phyloP scores from a whole-genome alignment of 1,140 invertebrate genomes.

The Ctenoplectra terminalis region DNA sequence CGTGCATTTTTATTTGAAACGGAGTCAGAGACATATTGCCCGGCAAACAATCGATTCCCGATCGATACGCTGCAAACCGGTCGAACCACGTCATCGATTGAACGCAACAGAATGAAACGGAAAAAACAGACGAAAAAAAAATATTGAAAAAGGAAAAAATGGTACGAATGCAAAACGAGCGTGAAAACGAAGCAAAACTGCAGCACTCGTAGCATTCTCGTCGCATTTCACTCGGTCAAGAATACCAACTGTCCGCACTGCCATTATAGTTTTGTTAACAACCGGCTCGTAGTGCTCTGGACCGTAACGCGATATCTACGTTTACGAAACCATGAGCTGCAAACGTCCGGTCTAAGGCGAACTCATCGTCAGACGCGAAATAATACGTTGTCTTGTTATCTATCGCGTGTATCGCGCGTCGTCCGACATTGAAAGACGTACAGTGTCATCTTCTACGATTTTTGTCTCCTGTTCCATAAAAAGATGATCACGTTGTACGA shows the following conservation, averaged over 20 bases:
- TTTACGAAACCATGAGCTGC: constrained; percentile 67
- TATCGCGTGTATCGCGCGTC: not conserved
- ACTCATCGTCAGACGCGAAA: constrained; percentile 1
- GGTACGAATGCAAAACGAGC: constrained; percentile 9
- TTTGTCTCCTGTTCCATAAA: constrained; percentile 38
- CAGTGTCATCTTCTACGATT: constrained; percentile 11
- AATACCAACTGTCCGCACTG: not conserved
- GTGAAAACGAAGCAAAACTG: not conserved
- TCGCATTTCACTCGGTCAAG: not conserved
- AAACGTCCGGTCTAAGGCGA: constrained; percentile 58
- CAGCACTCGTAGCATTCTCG: not conserved
- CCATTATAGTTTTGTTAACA: constrained; percentile 55
- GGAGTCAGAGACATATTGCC: constrained; percentile 3
- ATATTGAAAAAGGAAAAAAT: not conserved
- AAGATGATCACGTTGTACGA: constrained; percentile 54
- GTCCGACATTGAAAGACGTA: not conserved
- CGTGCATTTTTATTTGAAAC: constrained; percentile 32
- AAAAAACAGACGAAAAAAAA: not conserved
- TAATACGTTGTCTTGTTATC: not conserved
- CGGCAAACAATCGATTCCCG: constrained; percentile 11
- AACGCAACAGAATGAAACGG: not conserved
- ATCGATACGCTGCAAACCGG: constrained; percentile 36
- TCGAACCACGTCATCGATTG: constrained; percentile 35
- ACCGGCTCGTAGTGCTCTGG: constrained; percentile 53
- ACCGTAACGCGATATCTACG: constrained; percentile 72